These are phyloP conservation scores for Drosophila robusta DNA, from an alignment of 2,888 invertebrate species.

Conservation along the genomic window DNA sequence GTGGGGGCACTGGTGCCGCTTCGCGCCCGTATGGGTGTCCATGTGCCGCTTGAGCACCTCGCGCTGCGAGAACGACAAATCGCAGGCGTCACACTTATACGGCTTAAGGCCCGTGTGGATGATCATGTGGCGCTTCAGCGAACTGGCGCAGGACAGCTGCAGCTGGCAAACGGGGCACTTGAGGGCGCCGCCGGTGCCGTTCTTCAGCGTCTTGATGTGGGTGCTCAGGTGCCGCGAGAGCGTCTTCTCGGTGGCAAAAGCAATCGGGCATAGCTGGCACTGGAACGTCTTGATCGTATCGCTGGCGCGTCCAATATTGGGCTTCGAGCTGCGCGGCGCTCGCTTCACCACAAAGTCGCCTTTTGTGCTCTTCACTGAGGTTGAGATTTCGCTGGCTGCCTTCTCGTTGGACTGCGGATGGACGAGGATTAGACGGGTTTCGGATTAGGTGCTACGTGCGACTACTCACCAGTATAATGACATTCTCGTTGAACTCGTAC, in stretches of 20 bases:
- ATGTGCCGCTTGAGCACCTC: slow-evolving; percentile 89
- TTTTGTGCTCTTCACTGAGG: slow-evolving; percentile 20
- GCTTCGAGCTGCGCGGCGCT: slow-evolving; percentile 17
- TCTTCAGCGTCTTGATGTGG: slow-evolving; percentile 86
- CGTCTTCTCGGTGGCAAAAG: slow-evolving; percentile 87
- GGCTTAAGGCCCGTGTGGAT: slow-evolving; percentile 87
- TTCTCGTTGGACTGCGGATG: slow-evolving; percentile 50
- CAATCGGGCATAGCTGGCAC: slow-evolving; percentile 88
- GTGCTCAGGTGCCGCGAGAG: slow-evolving; percentile 88
- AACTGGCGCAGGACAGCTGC: slow-evolving; percentile 88
- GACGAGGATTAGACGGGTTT: too few relatives aligned
- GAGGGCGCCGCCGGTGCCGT: slow-evolving; percentile 85
- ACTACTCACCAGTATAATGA: slow-evolving; percentile 84
- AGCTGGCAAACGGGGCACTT: slow-evolving; percentile 88
- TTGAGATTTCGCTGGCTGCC: neutral
- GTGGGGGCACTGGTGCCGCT: slow-evolving; percentile 88
- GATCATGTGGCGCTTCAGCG: slow-evolving; percentile 89
- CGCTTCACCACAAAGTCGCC: slow-evolving; percentile 41
- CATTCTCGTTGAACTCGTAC: slow-evolving; percentile 84
- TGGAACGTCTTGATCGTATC: slow-evolving; percentile 86
- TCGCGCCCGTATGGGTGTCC: slow-evolving; percentile 87
- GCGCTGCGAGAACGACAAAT: slow-evolving; percentile 89
- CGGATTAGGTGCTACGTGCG: too few relatives aligned
- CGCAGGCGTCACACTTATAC: slow-evolving; percentile 87
- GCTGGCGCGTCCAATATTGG: slow-evolving; percentile 51